Evolutionary conservation across 2,888 invertebrate species (phyloP).

Genomic region (Aelia acuminata): DNA sequence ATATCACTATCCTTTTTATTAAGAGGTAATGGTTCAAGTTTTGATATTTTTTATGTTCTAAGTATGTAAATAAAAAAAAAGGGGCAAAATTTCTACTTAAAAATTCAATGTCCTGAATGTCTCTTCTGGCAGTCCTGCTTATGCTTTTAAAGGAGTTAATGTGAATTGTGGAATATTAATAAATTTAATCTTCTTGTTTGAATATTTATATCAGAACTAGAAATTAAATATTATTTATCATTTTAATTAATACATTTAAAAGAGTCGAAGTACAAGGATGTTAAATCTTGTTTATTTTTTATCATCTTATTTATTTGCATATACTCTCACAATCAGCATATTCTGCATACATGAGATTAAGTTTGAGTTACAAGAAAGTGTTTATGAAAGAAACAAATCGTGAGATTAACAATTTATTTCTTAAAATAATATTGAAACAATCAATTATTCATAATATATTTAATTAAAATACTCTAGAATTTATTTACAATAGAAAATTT

Average conservation of each 20-base stretch:
- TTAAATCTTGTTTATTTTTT: neutral
- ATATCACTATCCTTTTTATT: too few relatives aligned
- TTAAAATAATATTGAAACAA: neutral
- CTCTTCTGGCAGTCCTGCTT: too few relatives aligned
- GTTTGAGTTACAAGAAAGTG: neutral
- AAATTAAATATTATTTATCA: too few relatives aligned
- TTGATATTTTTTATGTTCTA: too few relatives aligned
- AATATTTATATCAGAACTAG: too few relatives aligned
- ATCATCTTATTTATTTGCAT: neutral
- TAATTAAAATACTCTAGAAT: neutral
- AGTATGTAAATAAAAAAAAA: too few relatives aligned
- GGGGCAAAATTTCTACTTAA: too few relatives aligned
- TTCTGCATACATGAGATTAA: neutral
- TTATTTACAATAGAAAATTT: neutral
- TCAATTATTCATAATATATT: neutral
- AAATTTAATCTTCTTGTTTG: too few relatives aligned
- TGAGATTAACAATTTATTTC: neutral
- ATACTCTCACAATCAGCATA: neutral
- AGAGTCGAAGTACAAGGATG: neutral
- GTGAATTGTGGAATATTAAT: too few relatives aligned
- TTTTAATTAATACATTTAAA: neutral
- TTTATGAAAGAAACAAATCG: neutral
- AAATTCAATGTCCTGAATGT: too few relatives aligned
- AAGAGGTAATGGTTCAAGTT: too few relatives aligned
- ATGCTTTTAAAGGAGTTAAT: too few relatives aligned